Base-by-base conservation (phyloP, 2,888 invertebrate species). In the Cephus runcator region DNA sequence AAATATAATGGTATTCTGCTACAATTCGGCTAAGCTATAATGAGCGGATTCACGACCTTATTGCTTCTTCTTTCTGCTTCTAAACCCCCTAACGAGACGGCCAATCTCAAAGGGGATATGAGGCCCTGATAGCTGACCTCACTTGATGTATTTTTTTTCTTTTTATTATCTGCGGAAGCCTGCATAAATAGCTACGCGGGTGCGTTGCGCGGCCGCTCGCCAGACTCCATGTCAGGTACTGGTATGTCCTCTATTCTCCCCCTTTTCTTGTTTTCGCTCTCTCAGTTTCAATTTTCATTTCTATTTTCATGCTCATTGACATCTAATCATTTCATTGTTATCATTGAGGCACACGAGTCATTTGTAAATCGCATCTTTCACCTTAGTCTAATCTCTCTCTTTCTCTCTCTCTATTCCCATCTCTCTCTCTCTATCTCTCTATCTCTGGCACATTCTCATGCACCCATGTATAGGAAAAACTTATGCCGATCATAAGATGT, bases 161-260 rank as follows among this genome's bases (percentile, higher is more conserved):
- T 90, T 91, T 89, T 91, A 90, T 88, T 90, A 85, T 87, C 89
- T 87, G 88, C 88, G 86, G 90, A 91, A 91, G 91, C 89, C 91
- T 91, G 89, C 91, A 90, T 90, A 93, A 93, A 94, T 94, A 95
- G 96, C 94, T 97, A 97, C 95, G 97, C 97, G 92, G 96, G 96
- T 93, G 96, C 97, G 93, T 94, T 97, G 93, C 96, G 96, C 93
- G 97, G 97, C 92, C 95, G 95, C 90, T 95, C 95, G 92, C 94
- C 95, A 92, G 94, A 94, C 93, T 93, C 93, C 93, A 95, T 97
- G 95, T 95, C 97, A 96, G 97, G 97, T 97, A 95, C 95, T 93
- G 93, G 93, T 94, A 93, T 93, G 93, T 88, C 88, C 89, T 89
- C 87, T 90, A 88, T 90, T 88, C 89, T 87, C 85, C 80, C 86